Evolutionary conservation across 2,113 vertebrate species (phyloP).

Genomic region (Artemisiospiza belli): DNA sequence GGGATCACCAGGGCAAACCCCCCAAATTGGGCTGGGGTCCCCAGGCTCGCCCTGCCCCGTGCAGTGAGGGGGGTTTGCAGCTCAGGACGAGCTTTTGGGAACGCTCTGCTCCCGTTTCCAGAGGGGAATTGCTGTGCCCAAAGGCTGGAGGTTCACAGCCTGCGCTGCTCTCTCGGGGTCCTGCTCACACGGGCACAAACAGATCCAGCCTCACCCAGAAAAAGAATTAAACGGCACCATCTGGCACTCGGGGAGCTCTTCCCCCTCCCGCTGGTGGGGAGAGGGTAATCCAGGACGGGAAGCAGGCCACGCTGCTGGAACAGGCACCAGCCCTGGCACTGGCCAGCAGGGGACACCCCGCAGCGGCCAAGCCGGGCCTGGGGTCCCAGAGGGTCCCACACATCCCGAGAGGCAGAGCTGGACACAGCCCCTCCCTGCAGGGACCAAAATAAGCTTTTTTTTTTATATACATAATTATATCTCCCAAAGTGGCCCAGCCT

Average conservation of each 20-base stretch:
- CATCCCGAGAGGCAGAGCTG: accelerated
- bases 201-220: slow-evolving; percentile 10
- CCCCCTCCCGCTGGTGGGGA: neutral
- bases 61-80: accelerated
- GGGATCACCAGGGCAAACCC: accelerated
- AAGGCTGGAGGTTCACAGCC: neutral
- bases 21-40: accelerated
- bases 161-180: accelerated
- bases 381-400: accelerated
- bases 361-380: accelerated
- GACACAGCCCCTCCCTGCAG: neutral
- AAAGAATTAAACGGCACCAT: slow-evolving; percentile 14
- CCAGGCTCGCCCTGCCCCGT: accelerated
- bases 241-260: neutral
- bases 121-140: accelerated
- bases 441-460: neutral
- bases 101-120: neutral
- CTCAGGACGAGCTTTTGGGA: neutral
- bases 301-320: neutral
- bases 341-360: neutral
- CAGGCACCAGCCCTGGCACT: accelerated
- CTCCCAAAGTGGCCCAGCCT: neutral
- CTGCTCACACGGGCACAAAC: neutral
- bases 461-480: neutral
- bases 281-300: neutral